These are phyloP conservation scores for Notoglanidium macrostoma DNA, from an alignment of 2,797 vertebrate genomes.

Conservation along the genomic window DNA sequence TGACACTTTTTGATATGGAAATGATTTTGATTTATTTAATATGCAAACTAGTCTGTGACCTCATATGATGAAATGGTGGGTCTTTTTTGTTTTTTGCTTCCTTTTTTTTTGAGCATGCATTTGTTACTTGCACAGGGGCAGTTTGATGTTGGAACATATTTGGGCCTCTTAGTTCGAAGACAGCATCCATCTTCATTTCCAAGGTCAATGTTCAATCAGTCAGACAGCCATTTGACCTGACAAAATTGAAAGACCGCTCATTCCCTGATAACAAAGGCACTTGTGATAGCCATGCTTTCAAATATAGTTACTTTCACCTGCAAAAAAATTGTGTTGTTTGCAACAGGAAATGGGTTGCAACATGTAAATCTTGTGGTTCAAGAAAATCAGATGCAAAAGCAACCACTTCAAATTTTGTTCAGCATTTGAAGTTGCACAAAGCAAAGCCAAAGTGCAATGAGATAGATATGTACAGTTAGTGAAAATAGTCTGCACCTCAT, in stretches of 20 bases:
- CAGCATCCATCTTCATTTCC: not conserved
- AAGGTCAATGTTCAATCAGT: not conserved
- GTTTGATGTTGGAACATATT: not conserved
- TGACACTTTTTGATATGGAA: no score
- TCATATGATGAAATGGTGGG: no score
- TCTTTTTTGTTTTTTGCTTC: not conserved
- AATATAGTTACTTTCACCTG: not conserved
- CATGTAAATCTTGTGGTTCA: not conserved
- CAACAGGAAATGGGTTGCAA: not conserved
- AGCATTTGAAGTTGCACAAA: not conserved
- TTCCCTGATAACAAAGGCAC: not conserved
- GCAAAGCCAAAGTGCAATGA: not conserved
- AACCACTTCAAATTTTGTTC: not conserved
- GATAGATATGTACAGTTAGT: not conserved
- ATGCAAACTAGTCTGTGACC: not conserved
- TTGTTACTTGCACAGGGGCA: not conserved
- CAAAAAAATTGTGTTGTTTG: not conserved
- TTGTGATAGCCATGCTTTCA: not conserved
- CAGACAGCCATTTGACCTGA: not conserved
- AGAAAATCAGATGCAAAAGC: not conserved
- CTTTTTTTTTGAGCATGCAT: not conserved
- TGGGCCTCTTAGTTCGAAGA: not conserved
- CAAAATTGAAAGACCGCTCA: not conserved
- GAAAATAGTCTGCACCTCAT: not conserved
- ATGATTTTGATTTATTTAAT: not conserved